Evolutionary conservation across 1,140 invertebrate genomes (phyloP), one percentile per base, ranked within the genome.

Genomic region (Rhopalosiphum padi): DNA sequence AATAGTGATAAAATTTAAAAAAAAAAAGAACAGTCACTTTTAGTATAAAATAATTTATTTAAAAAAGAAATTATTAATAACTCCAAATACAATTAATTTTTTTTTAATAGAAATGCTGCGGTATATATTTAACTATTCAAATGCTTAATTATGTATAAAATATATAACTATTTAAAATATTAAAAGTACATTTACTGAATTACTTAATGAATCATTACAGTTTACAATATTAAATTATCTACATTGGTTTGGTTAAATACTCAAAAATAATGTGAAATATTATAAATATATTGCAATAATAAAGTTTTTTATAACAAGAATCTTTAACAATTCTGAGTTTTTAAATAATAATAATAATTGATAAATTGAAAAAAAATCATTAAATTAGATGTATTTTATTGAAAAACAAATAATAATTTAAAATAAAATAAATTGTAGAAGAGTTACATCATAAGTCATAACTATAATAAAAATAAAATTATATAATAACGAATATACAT

Each of bases 381-480:
- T 43, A 90, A 90, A 60, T 90, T 60, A 60, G 30, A 43, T 55
- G 87, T 89, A 23, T 37, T 41, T 55, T 21, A 18, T 18, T 90
- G 30, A 68, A 68, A 60, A 43, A 60, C 48, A 35, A 22, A n/a
- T 37, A 60, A 90, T 43, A 2, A 41, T 43, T 43, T 43, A 43
- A 90, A 46, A 87, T 87, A 51, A 90, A 55, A 41, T 60, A 30
- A 30, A 68, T 60, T 90, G 21, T n/a, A 30, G 43, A 68, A 68
- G 9, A 41, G 30, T 68, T 68, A 43, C 37, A 89, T 88, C 21
- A 51, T 51, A 82, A 82, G 23, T 68, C 35, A 60, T 37, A 88
- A 37, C 46, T 60, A 60, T 41, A 90, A 43, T 90, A 68, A 90
- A 90, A 90, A 90, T 68, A 43, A 90, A 68, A 43, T 90, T 90